Base-by-base conservation (phyloP, 1,140 invertebrate species). In the Dendroctonus ponderosae region DNA sequence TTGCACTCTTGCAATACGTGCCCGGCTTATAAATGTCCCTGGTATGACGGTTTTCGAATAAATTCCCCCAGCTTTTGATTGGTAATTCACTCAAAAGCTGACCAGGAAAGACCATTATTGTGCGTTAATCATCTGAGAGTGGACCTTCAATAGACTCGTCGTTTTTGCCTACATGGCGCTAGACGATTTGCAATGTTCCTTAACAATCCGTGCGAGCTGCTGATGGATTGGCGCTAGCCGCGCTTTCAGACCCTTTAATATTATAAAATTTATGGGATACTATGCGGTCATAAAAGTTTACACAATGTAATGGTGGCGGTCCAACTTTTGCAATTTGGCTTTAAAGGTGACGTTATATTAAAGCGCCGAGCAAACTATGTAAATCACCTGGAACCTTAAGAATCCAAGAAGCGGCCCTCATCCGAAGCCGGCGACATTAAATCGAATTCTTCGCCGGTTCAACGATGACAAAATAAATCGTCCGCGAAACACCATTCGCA, bases 1-100 rank as follows among this genome's bases (percentile, higher is more conserved):
- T 52, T 62, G 63, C 70, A 67, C 53, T 57, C 57, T 52, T 48
- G 46, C 50, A 63, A 56, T 72, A 71, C 70, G 70, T 71, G 70
- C 62, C 46, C 43, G 12, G 70, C 54, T 56, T 67, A 68, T 62
- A 62, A 70, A 72, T 62, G 53, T 42, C 50, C 26, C 14, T 38
- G 14, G 42, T 37, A 54, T 54, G 52, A 53, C 44, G 61, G 43
- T 54, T 63, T 63, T 54, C 61, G 41, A 63, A 63, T 63, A 54
- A 51, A 62, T 62, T 52, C 12, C 6, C 12, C 37, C 6, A 46
- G 61, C 14, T 38, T 42, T 56, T 54, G 52, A 42, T 48, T 56
- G 61, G 42, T 53, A 63, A 63, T 63, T 43, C 38, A 63, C 37
- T 54, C 50, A 41, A 56, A 26, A 9, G 15, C n/a, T 50, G 46